Evolutionary conservation across 2,113 vertebrate species (phyloP).

Genomic region (Hirundichthys speculiger): DNA sequence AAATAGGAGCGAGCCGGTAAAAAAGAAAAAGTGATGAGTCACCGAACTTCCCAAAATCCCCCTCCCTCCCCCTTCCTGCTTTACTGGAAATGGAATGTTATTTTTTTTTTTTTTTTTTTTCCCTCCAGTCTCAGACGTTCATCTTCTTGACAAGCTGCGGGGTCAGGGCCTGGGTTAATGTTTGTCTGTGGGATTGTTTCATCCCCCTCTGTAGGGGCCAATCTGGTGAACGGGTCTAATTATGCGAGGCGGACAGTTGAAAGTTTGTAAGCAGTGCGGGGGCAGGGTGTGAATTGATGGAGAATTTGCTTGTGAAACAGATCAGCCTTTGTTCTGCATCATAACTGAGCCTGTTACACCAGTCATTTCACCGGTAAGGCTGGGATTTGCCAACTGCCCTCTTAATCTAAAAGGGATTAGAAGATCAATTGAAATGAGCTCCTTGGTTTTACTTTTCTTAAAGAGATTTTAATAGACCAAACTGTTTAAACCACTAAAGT

Average conservation of each 20-base stretch:
- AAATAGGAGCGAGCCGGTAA: slow-evolving; percentile 35
- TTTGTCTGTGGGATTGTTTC: slow-evolving; percentile 73
- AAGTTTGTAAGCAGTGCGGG: slow-evolving; percentile 55
- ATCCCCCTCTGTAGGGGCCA: slow-evolving; percentile 49
- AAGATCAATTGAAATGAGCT: slow-evolving; percentile 30
- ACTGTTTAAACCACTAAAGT: slow-evolving; percentile 14
- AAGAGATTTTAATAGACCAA: slow-evolving; percentile 41
- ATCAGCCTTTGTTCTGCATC: slow-evolving; percentile 69
- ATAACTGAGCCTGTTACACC: slow-evolving; percentile 33
- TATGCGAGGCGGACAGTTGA: slow-evolving; percentile 55
- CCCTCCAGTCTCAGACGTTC: slow-evolving; percentile 52
- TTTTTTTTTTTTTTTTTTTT: slow-evolving; percentile 50
- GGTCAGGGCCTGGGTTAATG: slow-evolving; percentile 72
- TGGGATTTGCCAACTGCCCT: slow-evolving; percentile 44
- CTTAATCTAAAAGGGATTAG: slow-evolving; percentile 49
- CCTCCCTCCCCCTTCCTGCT: slow-evolving; percentile 70
- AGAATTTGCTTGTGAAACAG: slow-evolving; percentile 57
- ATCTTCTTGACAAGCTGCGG: slow-evolving; percentile 71
- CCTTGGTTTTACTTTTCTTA: slow-evolving; percentile 44
- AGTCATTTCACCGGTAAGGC: slow-evolving; percentile 31
- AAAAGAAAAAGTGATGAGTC: slow-evolving; percentile 85
- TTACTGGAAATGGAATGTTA: slow-evolving; percentile 83
- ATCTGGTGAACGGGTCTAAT: slow-evolving; percentile 54
- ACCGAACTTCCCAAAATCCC: slow-evolving; percentile 83
- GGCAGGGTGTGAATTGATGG: slow-evolving; percentile 36